phyloP scores from a whole-genome alignment of 2,888 invertebrate species.

The Idaea dimidiata region DNA sequence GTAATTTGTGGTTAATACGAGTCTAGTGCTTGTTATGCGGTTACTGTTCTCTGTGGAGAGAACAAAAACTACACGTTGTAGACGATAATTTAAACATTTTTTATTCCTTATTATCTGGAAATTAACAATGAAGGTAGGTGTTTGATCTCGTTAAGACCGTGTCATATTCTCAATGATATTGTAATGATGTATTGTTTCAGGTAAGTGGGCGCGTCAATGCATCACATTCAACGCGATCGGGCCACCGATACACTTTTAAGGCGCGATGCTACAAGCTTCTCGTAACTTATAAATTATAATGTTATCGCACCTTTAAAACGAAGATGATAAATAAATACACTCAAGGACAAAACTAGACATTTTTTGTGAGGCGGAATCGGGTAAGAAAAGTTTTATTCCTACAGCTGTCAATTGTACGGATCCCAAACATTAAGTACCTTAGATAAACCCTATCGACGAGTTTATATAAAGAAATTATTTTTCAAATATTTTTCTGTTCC shows the following conservation, averaged over 20 bases:
- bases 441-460: too few relatives aligned
- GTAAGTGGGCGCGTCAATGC: conserved; percentile 68
- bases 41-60: neutral
- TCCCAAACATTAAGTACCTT: too few relatives aligned
- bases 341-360: too few relatives aligned
- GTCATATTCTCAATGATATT: conserved; percentile 61
- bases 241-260: conserved; percentile 59
- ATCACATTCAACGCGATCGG: conserved; percentile 56
- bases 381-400: too few relatives aligned
- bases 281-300: conserved; percentile 62
- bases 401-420: too few relatives aligned
- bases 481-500: too few relatives aligned
- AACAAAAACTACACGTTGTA: neutral
- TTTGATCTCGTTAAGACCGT: conserved; percentile 49
- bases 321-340: neutral
- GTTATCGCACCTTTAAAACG: conserved; percentile 36
- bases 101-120: neutral
- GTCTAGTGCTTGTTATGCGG: neutral
- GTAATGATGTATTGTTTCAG: conserved; percentile 79
- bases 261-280: conserved; percentile 54
- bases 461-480: too few relatives aligned
- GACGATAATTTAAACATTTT: neutral
- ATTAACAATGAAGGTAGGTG: conserved; percentile 36
- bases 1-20: neutral
- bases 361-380: too few relatives aligned